Conservation (phyloP, 2,888 invertebrate genomes). For the Pemphredon lugubris region DNA sequence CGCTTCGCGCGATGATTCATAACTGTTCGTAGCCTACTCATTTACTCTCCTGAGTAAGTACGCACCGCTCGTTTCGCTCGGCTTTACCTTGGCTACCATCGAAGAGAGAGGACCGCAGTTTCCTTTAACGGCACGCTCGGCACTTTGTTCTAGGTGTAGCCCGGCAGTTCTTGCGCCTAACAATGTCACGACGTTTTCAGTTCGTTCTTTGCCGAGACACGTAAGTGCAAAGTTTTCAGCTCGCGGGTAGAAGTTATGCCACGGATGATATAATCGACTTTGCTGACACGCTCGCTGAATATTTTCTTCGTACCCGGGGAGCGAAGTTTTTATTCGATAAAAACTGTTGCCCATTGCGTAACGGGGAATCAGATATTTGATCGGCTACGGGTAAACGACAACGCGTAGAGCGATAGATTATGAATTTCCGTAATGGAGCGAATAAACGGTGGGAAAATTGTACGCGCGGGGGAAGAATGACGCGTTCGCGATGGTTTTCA, state of each 20-base stretch:
- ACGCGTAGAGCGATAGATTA: too few species aligned
- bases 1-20: constrained; percentile 60
- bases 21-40: constrained; percentile 44
- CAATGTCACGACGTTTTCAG: constrained; percentile 10
- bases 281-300: too few species aligned
- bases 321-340: neutral
- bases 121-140: neutral
- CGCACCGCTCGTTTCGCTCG: constrained; percentile 42
- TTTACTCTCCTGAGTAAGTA: constrained; percentile 47
- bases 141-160: constrained; percentile 4
- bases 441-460: neutral
- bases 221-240: neutral
- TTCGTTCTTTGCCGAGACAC: neutral
- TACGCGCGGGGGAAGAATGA: too few species aligned
- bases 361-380: neutral
- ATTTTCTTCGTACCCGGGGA: too few species aligned
- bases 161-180: constrained; percentile 16
- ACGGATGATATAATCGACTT: neutral
- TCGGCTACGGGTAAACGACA: neutral
- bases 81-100: constrained; percentile 33
- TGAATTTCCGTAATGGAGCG: neutral
- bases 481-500: neutral
- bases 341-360: neutral
- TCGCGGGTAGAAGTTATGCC: neutral
- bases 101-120: constrained; percentile 9